A percentile compares a stretch with the other conserved stretches of the same genome.
Evolutionary conservation across 30 jellyfish, hydroid and myxozoan species (phyloP).

Genomic region (Hydra vulgaris): DNA sequence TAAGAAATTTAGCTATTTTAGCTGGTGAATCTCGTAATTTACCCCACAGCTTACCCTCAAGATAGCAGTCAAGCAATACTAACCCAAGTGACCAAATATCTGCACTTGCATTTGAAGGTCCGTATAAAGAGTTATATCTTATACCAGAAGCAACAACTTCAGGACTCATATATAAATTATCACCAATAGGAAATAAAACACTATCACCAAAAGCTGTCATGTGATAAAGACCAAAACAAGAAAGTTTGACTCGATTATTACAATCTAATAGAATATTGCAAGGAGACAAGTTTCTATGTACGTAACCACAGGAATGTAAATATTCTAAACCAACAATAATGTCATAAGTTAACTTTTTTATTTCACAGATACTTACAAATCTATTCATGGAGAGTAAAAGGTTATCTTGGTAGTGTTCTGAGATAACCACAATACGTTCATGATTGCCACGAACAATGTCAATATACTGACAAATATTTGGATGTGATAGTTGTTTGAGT

Average conservation of each 20-base stretch:
- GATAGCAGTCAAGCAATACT: slow-evolving; percentile 71
- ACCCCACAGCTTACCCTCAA: slow-evolving; percentile 48
- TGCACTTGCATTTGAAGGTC: slow-evolving; percentile 47
- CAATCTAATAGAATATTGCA: slow-evolving; percentile 49
- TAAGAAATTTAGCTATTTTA: slow-evolving; percentile 5
- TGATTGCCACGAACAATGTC: slow-evolving; percentile 80
- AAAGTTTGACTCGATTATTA: slow-evolving; percentile 40
- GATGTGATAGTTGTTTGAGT: slow-evolving; percentile 51
- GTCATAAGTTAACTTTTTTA: slow-evolving; percentile 38
- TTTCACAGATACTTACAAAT: slow-evolving; percentile 16
- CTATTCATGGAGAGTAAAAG: slow-evolving; percentile 5
- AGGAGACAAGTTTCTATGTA: slow-evolving; percentile 67
- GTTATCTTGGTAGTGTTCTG: slow-evolving; percentile 51
- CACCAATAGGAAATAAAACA: slow-evolving; percentile 94
- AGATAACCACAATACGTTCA: slow-evolving; percentile 71
- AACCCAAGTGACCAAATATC: slow-evolving; percentile 95
- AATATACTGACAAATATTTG: slow-evolving; percentile 66
- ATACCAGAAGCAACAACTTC: slow-evolving; percentile 71
- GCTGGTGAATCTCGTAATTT: slow-evolving; percentile 3
- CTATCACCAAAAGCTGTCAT: slow-evolving; percentile 64
- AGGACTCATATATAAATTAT: slow-evolving; percentile 59
- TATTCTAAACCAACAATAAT: slow-evolving; percentile 37
- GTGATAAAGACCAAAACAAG: slow-evolving; percentile 72
- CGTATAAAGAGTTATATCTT: slow-evolving; percentile 10
- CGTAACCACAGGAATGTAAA: slow-evolving; percentile 52